Percentiles rank a stretch among this genome's conserved stretches.
These are phyloP conservation scores for Eciton burchellii DNA, from an alignment of 1,140 invertebrate genomes.

Conservation along the genomic window DNA sequence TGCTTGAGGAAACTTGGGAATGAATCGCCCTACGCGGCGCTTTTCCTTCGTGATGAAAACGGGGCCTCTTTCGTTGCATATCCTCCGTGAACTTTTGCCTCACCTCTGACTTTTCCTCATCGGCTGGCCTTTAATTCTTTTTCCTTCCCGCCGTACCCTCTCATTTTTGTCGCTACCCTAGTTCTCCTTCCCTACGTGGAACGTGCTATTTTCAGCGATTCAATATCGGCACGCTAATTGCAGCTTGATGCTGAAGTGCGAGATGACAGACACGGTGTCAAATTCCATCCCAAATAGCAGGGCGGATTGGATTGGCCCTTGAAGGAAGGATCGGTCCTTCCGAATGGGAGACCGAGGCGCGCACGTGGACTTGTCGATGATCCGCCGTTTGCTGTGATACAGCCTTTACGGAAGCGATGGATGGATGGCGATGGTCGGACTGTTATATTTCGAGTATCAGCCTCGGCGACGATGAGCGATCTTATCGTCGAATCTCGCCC, in stretches of 20 bases:
- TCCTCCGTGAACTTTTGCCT: not conserved
- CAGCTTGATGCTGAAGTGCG: not conserved
- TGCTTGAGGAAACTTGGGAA: not conserved
- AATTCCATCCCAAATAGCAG: not conserved
- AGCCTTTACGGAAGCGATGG: conserved; percentile 54
- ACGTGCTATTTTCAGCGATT: not conserved
- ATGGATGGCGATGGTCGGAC: conserved; percentile 45
- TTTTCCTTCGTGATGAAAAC: conserved; percentile 1
- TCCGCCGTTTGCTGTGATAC: conserved; percentile 44
- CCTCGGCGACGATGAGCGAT: conserved; percentile 52
- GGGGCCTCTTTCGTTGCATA: not conserved
- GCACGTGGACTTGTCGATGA: not conserved
- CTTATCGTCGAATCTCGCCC: conserved; percentile 41
- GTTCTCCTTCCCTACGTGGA: not conserved
- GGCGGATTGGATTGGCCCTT: not conserved
- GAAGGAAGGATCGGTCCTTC: not conserved
- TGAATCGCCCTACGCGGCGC: not conserved
- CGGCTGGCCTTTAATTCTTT: not conserved
- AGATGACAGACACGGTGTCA: not conserved
- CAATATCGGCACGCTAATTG: not conserved
- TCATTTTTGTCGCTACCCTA: conserved; percentile 12
- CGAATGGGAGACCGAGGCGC: not conserved
- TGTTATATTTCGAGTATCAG: conserved; percentile 57
- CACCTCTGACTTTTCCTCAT: not conserved
- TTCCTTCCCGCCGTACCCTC: not conserved